Evolutionary conservation across 2,797 vertebrate species (phyloP).

Genomic region (Enteromius fasciolatus): DNA sequence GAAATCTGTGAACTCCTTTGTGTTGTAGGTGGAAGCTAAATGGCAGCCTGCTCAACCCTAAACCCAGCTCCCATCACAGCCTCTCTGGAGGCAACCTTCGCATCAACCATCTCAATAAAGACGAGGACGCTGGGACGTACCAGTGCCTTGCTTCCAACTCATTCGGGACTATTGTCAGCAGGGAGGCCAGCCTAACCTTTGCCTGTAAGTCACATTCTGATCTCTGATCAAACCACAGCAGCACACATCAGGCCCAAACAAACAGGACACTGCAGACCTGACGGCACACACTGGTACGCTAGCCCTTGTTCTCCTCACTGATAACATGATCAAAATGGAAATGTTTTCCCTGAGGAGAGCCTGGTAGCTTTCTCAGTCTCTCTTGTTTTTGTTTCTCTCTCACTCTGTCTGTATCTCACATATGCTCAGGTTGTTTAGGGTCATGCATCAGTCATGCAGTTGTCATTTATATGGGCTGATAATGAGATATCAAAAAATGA

Average conservation of each 20-base stretch:
- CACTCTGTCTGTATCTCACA: neutral
- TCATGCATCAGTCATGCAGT: conserved; percentile 22
- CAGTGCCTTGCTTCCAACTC: conserved; percentile 94
- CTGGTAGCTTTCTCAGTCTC: conserved; percentile 1
- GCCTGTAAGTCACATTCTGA: conserved; percentile 84
- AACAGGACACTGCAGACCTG: conserved; percentile 44
- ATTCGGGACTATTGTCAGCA: conserved; percentile 91
- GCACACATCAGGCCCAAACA: conserved; percentile 23
- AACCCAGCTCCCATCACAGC: conserved; percentile 89
- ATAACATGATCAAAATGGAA: conserved; percentile 62
- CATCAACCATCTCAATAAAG: conserved; percentile 91
- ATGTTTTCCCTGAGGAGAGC: conserved; percentile 52
- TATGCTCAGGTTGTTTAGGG: neutral
- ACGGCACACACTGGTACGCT: conserved; percentile 34
- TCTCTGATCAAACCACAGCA: conserved; percentile 34
- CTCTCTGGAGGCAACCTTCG: conserved; percentile 90
- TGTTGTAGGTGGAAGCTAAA: conserved; percentile 93
- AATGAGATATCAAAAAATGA: conserved; percentile 9
- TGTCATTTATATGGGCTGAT: conserved; percentile 8
- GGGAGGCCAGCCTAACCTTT: conserved; percentile 92
- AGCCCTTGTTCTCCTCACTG: conserved; percentile 29
- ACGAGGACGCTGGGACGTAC: conserved; percentile 88
- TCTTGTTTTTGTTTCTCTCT: neutral
- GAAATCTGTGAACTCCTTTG: conserved; percentile 35
- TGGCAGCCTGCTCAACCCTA: conserved; percentile 82